Evolutionary conservation across 2,797 vertebrate species (phyloP), one percentile per base, ranked within the genome.

Genomic region (Lophura swinhoii): DNA sequence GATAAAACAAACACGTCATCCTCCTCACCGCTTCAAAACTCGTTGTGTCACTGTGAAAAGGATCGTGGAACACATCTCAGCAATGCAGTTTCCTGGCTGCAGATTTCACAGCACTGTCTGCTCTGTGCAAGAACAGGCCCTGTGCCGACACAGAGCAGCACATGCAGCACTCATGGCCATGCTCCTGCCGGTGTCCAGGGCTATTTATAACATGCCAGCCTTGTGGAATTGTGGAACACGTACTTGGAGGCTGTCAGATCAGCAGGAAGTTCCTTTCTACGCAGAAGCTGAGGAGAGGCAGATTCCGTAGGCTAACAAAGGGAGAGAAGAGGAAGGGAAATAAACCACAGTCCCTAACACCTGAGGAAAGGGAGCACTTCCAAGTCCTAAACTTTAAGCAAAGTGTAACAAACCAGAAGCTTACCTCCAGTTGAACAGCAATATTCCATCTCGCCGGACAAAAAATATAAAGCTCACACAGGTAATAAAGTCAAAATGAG

Each of bases 111-210:
- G 11, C 67, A 43, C 62, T 22, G n/a, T n/a, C n/a, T n/a, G 20
- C 9, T 13, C 9, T 9, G 10, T 53, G 59, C 59, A 18, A 46
- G 62, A 74, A 39, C 14, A 6, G 2, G 49, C 8, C 2, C 41
- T 9, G 49, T 31, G 53, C 20, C 1, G 1, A 35, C 48, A 62
- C 39, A 22, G 0, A 1, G 68, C 48, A 62, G 48, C 41, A 44
- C 58, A n/a, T 0, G 20, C 1, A 41, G 46, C 41, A 9, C 68
- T n/a, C 5, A 7, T 0, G 35, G 37, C 35, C n/a, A 41, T 1
- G 7, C 4, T 80, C 59, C 37, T 63, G 41, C 41, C 74, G 51
- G 59, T 6, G 3, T 11, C 64, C n/a, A 6, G 26, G 55, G 41
- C 49, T 91, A 59, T 78, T 88, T 81, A 58, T 72, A 75, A 13